phyloP scores from a whole-genome alignment of 2,797 vertebrate genomes.

The Epinephelus awoara region DNA sequence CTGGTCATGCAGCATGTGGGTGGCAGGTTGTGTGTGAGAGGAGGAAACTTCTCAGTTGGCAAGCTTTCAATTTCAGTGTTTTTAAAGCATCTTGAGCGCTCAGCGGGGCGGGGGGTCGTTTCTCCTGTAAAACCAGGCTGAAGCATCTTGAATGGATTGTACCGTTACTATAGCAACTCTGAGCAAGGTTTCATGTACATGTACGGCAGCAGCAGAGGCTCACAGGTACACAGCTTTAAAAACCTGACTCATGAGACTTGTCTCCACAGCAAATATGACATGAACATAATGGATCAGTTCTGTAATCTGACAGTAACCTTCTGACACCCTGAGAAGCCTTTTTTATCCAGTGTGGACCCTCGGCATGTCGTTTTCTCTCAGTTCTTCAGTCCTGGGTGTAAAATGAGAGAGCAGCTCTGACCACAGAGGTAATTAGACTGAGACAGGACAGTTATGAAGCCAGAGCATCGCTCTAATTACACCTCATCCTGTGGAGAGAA shows the following conservation, averaged over 20 bases:
- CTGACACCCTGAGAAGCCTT: background rate
- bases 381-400: background rate
- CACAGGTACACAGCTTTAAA: no score
- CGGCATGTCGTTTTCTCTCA: background rate
- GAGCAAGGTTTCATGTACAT: background rate
- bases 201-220: background rate
- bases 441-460: background rate
- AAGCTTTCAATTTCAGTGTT: constrained; percentile 56
- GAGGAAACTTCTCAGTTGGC: constrained; percentile 60
- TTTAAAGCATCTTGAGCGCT: constrained; percentile 67
- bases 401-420: constrained; percentile 25
- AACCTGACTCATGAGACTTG: background rate
- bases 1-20: constrained; percentile 35
- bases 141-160: no score
- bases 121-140: constrained; percentile 53
- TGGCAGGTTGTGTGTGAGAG: constrained; percentile 33
- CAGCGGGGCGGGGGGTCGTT: constrained; percentile 15
- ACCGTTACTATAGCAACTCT: constrained; percentile 32
- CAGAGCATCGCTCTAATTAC: constrained; percentile 34
- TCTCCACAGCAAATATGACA: background rate
- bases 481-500: constrained; percentile 7
- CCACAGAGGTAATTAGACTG: constrained; percentile 39
- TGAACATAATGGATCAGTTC: background rate
- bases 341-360: background rate
- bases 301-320: background rate